Percentiles rank a stretch among this genome's conserved stretches.
Evolutionary conservation across 2,797 vertebrate species (phyloP).

Genomic region (Helicolenus hilgendorfi): DNA sequence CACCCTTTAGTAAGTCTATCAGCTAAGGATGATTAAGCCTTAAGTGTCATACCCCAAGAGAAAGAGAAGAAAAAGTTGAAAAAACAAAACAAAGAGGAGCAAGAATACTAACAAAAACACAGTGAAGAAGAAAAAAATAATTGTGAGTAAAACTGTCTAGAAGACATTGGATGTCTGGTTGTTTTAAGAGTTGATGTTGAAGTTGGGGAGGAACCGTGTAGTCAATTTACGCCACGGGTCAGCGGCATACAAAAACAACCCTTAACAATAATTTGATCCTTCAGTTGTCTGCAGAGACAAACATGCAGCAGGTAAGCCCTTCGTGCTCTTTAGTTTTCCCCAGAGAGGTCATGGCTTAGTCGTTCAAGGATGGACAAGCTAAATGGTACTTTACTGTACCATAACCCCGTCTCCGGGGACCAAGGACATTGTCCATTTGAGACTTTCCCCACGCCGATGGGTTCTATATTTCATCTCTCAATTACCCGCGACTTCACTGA

Average conservation of each 20-base stretch:
- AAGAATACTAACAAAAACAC: background rate
- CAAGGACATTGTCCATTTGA: constrained; percentile 34
- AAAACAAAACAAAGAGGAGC: background rate
- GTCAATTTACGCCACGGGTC: background rate
- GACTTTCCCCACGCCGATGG: constrained; percentile 58
- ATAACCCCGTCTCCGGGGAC: constrained; percentile 60
- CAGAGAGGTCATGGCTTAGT: constrained; percentile 63
- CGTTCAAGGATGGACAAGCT: constrained; percentile 81
- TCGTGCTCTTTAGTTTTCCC: constrained; percentile 53
- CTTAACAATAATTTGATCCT: constrained; percentile 20
- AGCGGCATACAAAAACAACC: background rate
- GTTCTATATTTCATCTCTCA: constrained; percentile 76
- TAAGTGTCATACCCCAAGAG: background rate
- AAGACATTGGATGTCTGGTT: background rate
- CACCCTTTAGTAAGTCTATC: background rate
- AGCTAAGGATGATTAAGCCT: background rate
- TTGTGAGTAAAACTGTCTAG: background rate
- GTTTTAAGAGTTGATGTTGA: background rate
- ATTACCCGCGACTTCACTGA: constrained; percentile 66
- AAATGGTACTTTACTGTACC: constrained; percentile 68
- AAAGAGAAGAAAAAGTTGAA: background rate
- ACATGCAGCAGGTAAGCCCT: constrained; percentile 60
- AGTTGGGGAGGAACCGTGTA: background rate
- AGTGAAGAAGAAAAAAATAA: background rate
- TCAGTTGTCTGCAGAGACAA: constrained; percentile 38